Evolutionary conservation across 2,113 vertebrate genomes (phyloP), one percentile per base, ranked within the genome.

Genomic region (Anser brachyrhynchus): DNA sequence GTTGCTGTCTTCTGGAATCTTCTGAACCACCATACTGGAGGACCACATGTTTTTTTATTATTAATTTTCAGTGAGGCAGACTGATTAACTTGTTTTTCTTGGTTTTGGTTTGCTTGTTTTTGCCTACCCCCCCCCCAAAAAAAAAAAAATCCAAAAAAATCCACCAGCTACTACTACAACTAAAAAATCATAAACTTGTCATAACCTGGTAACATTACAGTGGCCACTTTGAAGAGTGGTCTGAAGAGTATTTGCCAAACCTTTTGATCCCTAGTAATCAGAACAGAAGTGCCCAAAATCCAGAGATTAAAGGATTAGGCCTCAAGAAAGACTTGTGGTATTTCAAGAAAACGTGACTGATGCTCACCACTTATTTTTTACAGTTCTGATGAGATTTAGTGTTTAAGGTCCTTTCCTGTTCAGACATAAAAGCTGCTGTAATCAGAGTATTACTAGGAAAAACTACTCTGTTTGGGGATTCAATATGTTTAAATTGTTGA

Each of bases 351-450:
- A 97, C 96, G 93, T 95, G 95, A 87, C 95, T 95, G 96, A 97
- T 97, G 96, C 95, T 97, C 94, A 97, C 97, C 95, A 95, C 96
- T 97, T 97, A 96, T 95, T 96, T 97, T 97, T 96, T 96, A 96
- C 95, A 95, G 89, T 87, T 84, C 96, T 97, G 96, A 97, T 96
- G 95, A 95, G 97, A 97, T 97, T 98, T 97, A 97, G 91, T 86
- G 92, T 97, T 96, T 96, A 97, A 97, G 93, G 97, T 95, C 96
- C 94, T 96, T 97, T 96, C 89, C 94, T 92, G 85, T 96, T 95
- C 95, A 97, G 96, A 96, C 95, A 97, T 96, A 95, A 98, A 97
- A 97, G 97, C 97, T 96, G 94, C 90, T 97, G 95, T 97, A 97
- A 98, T 97, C 96, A 97, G 94, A 96, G 96, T 96, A 97, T 98